Evolutionary conservation across 2,888 invertebrate species (phyloP), one percentile per base, ranked within the genome.

Genomic region (Polyommatus icarus): DNA sequence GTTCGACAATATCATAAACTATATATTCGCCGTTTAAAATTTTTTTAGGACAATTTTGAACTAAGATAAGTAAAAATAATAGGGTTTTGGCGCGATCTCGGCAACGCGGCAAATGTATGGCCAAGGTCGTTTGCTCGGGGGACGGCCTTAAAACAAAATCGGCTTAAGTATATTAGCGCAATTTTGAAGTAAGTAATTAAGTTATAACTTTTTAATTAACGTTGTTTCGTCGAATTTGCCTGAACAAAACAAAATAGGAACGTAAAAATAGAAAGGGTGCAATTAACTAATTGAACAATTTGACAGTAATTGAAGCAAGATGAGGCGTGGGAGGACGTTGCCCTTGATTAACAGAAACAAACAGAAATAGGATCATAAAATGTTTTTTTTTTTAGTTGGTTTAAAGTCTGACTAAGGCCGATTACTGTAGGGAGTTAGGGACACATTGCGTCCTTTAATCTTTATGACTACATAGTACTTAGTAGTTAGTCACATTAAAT

Each of bases 281-380:
- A 67, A 67, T 67, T 67, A 67, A 67, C 67, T 67, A 67, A 67
- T 67, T 67, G 32, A 32, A 67, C 67, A 67, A 67, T 67, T 67
- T 67, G 67, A 67, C 67, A 67, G 67, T 67, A 67, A 67, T 67
- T 67, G 67, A 67, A 67, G 67, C 67, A 67, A 67, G 67, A 18
- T 67, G 15, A 15, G 67, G 67, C 67, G 67, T 67, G 67, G 67
- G 67, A 67, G 67, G 67, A 18, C 29, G 67, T 29, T 32, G 67
- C 15, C 67, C 67, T 67, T 67, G 67, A 67, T 67, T 67, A 67
- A 67, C 67, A 67, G 54, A 54, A 54, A 54, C 54, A 18, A 12
- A 54, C 54, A 54, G 29, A 67, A 67, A 67, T 32, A 32, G 29
- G 67, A 67, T 67, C 15, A 32, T 67, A 32, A 61, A 24, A 61